Evolutionary conservation across 2,888 invertebrate species (phyloP).

Genomic region (Rhorus exstirpatorius): DNA sequence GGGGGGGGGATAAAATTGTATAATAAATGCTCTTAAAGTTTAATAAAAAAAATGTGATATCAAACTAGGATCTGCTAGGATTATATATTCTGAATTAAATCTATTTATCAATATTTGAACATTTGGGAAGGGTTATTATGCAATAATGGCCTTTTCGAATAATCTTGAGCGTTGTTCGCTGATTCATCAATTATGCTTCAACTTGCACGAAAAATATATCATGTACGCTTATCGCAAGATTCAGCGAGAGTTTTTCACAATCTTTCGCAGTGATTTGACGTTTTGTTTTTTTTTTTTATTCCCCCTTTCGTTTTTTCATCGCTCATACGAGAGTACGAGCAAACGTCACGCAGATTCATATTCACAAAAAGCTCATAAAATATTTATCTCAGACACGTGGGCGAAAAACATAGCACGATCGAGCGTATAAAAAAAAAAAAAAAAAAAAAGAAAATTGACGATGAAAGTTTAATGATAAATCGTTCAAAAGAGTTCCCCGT

Average conservation of each 20-base stretch:
- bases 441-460: too few species aligned
- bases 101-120: slow-evolving; percentile 5
- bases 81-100: slow-evolving; percentile 24
- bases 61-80: background rate
- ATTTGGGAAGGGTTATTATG: slow-evolving; percentile 24
- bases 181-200: background rate
- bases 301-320: background rate
- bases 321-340: background rate
- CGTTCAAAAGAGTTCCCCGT: background rate
- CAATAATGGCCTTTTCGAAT: slow-evolving; percentile 7
- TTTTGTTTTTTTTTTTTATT: background rate
- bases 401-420: slow-evolving; percentile 11
- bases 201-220: slow-evolving; percentile 16
- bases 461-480: slow-evolving; percentile 24
- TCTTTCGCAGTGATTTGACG: slow-evolving; percentile 18
- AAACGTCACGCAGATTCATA: background rate
- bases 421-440: slow-evolving; percentile 29
- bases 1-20: too few species aligned
- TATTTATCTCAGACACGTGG: background rate
- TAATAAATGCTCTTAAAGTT: slow-evolving; percentile 31
- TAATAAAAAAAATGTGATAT: slow-evolving; percentile 12
- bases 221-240: too few species aligned
- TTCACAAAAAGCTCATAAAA: slow-evolving; percentile 13
- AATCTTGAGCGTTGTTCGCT: slow-evolving; percentile 16
- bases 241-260: slow-evolving; percentile 23